A percentile compares a stretch with the other conserved stretches of the same genome.
Conservation (phyloP, 2,113 vertebrate species). For the Lepisosteus osseus region DNA sequence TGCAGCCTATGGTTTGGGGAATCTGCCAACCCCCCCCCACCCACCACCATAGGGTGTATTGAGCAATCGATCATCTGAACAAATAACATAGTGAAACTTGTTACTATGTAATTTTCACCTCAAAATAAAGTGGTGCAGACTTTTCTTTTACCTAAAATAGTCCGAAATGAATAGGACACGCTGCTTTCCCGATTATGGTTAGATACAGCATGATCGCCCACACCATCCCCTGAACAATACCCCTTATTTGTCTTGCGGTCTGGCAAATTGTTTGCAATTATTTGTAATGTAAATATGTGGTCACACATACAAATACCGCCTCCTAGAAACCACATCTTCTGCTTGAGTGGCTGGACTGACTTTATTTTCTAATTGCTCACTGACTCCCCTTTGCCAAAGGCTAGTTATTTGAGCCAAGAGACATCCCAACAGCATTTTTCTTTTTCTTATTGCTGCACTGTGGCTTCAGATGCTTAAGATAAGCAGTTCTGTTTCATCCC, state of each 20-base stretch:
- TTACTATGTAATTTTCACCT: slow-evolving; percentile 58
- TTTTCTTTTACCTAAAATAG: slow-evolving; percentile 19
- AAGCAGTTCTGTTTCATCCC: slow-evolving; percentile 35
- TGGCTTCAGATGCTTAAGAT: slow-evolving; percentile 23
- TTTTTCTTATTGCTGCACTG: slow-evolving; percentile 23
- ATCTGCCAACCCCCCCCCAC: slow-evolving; percentile 34
- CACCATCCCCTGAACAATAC: slow-evolving; percentile 33
- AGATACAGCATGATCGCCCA: neutral
- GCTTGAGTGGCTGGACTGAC: slow-evolving; percentile 18
- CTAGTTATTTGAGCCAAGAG: slow-evolving; percentile 33
- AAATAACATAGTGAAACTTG: slow-evolving; percentile 54
- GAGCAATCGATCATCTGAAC: slow-evolving; percentile 61
- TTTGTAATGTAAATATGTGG: slow-evolving; percentile 65
- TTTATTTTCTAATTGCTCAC: slow-evolving; percentile 54
- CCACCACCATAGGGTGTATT: slow-evolving; percentile 43
- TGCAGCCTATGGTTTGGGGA: slow-evolving; percentile 40
- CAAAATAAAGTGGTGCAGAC: slow-evolving; percentile 53
- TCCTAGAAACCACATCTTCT: slow-evolving; percentile 32
- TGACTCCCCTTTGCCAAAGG: slow-evolving; percentile 19
- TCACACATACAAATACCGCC: slow-evolving; percentile 36
- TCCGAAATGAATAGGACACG: neutral
- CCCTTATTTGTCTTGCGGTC: slow-evolving; percentile 49
- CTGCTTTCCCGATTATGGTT: neutral
- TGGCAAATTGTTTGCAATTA: slow-evolving; percentile 53
- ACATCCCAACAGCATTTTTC: slow-evolving; percentile 50